Evolutionary conservation across 2,113 vertebrate genomes (phyloP).

Genomic region (Oncorhynchus mykiss): DNA sequence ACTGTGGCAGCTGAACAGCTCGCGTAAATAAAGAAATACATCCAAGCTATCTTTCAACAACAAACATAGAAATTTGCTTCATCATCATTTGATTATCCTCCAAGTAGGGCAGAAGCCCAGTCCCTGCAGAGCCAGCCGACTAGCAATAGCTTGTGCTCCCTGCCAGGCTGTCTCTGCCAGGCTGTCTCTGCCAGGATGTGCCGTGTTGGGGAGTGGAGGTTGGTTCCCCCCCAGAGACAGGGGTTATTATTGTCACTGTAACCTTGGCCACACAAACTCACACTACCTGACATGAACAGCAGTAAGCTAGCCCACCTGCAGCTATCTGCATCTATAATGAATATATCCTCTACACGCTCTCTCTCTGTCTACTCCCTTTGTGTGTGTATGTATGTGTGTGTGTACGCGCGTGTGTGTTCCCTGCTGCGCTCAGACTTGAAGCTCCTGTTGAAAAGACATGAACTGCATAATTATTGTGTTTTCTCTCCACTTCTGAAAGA

Average conservation of each 20-base stretch:
- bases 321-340: constrained; percentile 25
- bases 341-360: background rate
- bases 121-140: too few relatives aligned
- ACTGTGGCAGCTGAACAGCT: too few relatives aligned
- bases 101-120: too few relatives aligned
- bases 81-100: constrained; percentile 55
- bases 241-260: constrained; percentile 40
- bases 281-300: constrained; percentile 20
- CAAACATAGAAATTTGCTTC: constrained; percentile 52
- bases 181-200: constrained; percentile 44
- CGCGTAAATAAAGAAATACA: too few relatives aligned
- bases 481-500: background rate
- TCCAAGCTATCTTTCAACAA: constrained; percentile 34
- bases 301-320: constrained; percentile 12
- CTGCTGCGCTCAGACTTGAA: background rate
- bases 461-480: constrained; percentile 18
- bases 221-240: constrained; percentile 47
- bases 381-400: constrained; percentile 5
- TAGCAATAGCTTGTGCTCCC: too few relatives aligned
- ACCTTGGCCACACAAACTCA: constrained; percentile 65
- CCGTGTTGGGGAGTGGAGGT: constrained; percentile 40
- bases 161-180: constrained; percentile 16
- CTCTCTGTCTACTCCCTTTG: background rate
- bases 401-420: background rate
- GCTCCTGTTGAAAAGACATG: constrained; percentile 11